phyloP scores from a whole-genome alignment of 1,140 invertebrate genomes.

The Lepidurus packardi region DNA sequence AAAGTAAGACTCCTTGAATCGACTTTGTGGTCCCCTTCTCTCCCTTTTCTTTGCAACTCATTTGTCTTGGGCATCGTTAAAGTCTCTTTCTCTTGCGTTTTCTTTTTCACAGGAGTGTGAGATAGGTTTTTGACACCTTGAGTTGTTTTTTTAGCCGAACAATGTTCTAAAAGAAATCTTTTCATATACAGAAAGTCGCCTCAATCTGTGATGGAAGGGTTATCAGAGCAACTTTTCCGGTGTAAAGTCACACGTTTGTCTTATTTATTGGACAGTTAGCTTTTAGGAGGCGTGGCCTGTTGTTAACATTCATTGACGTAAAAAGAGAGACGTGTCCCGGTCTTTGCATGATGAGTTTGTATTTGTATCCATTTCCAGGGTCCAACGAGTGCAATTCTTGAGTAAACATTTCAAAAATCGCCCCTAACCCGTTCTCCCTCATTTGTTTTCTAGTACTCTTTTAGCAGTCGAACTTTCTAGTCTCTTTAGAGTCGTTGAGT shows the following conservation, averaged over 20 bases:
- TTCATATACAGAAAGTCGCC: neutral
- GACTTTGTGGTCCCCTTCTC: neutral
- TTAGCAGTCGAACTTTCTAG: neutral
- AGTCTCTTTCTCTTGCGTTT: neutral
- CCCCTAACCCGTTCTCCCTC: neutral
- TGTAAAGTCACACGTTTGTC: neutral
- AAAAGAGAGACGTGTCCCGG: no score
- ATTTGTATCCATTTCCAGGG: neutral
- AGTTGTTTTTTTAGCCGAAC: neutral
- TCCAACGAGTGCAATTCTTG: neutral
- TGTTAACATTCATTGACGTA: neutral
- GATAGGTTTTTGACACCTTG: constrained; percentile 5
- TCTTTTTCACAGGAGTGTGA: neutral
- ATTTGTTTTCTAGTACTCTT: neutral
- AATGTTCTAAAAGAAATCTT: no score
- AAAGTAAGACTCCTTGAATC: neutral
- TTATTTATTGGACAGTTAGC: neutral
- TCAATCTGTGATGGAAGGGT: neutral
- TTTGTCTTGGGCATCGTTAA: constrained; percentile 14
- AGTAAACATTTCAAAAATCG: neutral
- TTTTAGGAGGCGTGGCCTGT: neutral
- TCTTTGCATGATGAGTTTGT: neutral
- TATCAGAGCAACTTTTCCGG: neutral
- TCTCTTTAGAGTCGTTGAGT: no score
- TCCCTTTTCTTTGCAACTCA: neutral